Base-by-base conservation (phyloP, 1,140 invertebrate genomes). In the Bursaphelenchus mucronatus region DNA sequence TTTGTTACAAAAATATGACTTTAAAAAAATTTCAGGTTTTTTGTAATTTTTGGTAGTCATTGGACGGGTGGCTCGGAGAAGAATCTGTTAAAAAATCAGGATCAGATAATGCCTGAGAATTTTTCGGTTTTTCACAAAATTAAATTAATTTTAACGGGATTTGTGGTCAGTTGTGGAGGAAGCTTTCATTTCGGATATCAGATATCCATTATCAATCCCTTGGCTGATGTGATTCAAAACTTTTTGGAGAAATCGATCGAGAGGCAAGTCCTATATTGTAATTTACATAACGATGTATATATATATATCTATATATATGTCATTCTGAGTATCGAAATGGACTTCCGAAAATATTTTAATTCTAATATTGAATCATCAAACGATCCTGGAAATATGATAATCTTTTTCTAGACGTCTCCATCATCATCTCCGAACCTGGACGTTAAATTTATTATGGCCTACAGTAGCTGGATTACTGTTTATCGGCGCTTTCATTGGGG, bases 181-280 rank as follows among this genome's bases (percentile, higher is more conserved):
- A 69, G 66, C 41, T 68, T 68, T 58, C 66, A 68, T 59, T 68
- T 68, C 43, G 66, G 66, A 19, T 67, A 67, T 46, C 65, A 67
- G 40, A 67, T 67, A n/a, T 55, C 47, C 11, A 40, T 67, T 17
- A 67, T 67, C 30, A 68, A 68, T 43, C 66, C 66, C 13, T 47
- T 68, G 52, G 66, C 66, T 10, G 66, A 68, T 59, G 52, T 69
- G 0, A 19, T 68, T 17, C 66, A 68, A 51, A 53, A 17, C 17
- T 68, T 68, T 59, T 47, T 68, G 10, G 30, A 58, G 39, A 8
- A 44, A 11, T 40, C 39, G 9, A 13, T 68, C 3, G 51, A 53
- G 7, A 64, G 47, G 66, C 57, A 17, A 21, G 54, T n/a, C 0
- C 0, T 58, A 57, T 62, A 8, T 40, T n/a, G 19, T 55, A 4